Conservation (phyloP, 2,888 invertebrate genomes). For the Lathronympha strigana region DNA sequence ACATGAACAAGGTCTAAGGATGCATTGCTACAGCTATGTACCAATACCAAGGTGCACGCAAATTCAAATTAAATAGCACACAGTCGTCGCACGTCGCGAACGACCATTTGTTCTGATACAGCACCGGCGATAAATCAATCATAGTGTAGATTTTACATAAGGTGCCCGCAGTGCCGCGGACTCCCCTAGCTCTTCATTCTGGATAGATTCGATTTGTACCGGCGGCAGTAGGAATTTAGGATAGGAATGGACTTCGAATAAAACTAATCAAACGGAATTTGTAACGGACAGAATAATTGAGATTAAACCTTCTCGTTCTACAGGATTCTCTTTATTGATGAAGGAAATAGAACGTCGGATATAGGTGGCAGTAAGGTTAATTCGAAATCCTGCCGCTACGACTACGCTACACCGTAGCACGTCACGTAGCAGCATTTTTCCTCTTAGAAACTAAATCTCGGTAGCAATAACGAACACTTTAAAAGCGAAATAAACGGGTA, state of each 20-base stretch:
- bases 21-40: too few relatives aligned
- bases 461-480: neutral
- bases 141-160: too few relatives aligned
- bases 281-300: slow-evolving; percentile 37
- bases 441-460: neutral
- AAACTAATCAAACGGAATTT: slow-evolving; percentile 40
- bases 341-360: slow-evolving; percentile 3
- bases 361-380: neutral
- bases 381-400: neutral
- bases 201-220: slow-evolving; percentile 36
- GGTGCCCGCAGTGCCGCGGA: neutral
- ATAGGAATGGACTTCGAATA: slow-evolving; percentile 38
- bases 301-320: slow-evolving; percentile 32
- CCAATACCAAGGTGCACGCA: too few relatives aligned
- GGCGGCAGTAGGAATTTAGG: slow-evolving; percentile 30
- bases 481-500: too few relatives aligned
- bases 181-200: slow-evolving; percentile 29
- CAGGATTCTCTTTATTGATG: slow-evolving; percentile 13
- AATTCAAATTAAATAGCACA: too few relatives aligned
- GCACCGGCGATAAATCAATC: too few relatives aligned
- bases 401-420: neutral
- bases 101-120: too few relatives aligned
- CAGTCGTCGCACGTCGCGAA: too few relatives aligned
- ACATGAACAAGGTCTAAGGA: too few relatives aligned
- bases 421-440: neutral